Conservation (phyloP, 2,888 invertebrate species). For the Muschampia plurimacula region DNA sequence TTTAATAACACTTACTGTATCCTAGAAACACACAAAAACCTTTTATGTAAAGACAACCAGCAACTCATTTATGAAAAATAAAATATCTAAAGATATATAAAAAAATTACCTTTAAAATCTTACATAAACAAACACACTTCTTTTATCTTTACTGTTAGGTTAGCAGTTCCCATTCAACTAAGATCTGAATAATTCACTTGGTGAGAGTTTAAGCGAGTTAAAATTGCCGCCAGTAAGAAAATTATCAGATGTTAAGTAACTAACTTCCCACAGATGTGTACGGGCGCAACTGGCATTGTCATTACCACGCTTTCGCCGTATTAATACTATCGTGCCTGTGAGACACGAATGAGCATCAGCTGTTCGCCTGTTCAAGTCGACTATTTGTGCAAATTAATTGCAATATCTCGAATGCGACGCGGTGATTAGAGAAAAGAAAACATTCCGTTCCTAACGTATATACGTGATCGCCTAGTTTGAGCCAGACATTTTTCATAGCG, state of each 20-base stretch:
- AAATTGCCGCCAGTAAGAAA: constrained; percentile 17
- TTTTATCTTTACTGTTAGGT: not conserved
- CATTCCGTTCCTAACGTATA: constrained; percentile 41
- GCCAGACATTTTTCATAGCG: constrained; percentile 17
- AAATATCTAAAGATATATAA: too few relatives aligned
- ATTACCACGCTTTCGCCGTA: constrained; percentile 72
- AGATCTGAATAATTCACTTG: constrained; percentile 11
- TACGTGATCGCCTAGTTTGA: constrained; percentile 20
- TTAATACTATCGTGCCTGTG: constrained; percentile 66
- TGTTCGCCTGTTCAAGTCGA: constrained; percentile 60
- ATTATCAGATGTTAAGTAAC: constrained; percentile 52
- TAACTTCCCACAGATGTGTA: constrained; percentile 47
- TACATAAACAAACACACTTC: not conserved
- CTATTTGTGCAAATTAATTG: constrained; percentile 64
- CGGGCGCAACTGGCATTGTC: constrained; percentile 49
- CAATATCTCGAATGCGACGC: constrained; percentile 64
- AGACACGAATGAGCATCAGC: constrained; percentile 71
- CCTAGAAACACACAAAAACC: not conserved
- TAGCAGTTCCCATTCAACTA: constrained; percentile 7
- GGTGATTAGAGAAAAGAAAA: constrained; percentile 46
- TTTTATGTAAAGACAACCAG: not conserved
- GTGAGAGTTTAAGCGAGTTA: constrained; percentile 19
- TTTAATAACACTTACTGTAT: constrained; percentile 2
- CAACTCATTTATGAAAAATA: not conserved
- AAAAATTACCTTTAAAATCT: not conserved